A percentile compares a stretch with the other conserved stretches of the same genome.
These are phyloP conservation scores for Orbicella faveolata DNA, from an alignment of 64 coral and sea anemone species.

Conservation along the genomic window DNA sequence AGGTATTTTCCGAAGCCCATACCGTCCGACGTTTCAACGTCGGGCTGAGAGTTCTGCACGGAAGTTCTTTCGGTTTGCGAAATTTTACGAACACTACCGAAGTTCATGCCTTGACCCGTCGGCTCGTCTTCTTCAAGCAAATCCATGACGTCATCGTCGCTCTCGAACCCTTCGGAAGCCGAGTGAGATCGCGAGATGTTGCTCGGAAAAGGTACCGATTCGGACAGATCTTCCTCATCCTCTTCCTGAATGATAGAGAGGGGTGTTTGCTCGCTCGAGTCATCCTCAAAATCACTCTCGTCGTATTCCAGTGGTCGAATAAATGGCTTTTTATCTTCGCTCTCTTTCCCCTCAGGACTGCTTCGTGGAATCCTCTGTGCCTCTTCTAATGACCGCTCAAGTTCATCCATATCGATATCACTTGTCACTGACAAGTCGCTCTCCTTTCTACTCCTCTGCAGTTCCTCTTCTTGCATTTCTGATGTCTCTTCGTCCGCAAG, in stretches of 20 bases:
- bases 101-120: not conserved
- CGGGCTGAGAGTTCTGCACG: not conserved
- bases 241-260: slow-evolving; percentile 63
- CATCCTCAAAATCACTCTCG: slow-evolving; percentile 51
- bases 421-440: slow-evolving; percentile 19
- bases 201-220: slow-evolving; percentile 28
- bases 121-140: slow-evolving; percentile 70
- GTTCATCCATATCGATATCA: slow-evolving; percentile 55
- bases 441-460: not conserved
- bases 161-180: slow-evolving; percentile 73
- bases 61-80: not conserved
- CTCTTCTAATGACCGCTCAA: slow-evolving; percentile 30
- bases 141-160: slow-evolving; percentile 95
- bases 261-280: slow-evolving; percentile 41
- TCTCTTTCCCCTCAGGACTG: not conserved
- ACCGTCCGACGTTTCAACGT: not conserved
- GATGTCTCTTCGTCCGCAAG: not conserved
- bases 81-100: slow-evolving; percentile 13
- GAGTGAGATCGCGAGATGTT: slow-evolving; percentile 51
- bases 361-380: slow-evolving; percentile 31
- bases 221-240: slow-evolving; percentile 45
- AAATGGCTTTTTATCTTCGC: slow-evolving; percentile 21
- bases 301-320: slow-evolving; percentile 43
- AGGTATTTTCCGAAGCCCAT: slow-evolving; percentile 14
- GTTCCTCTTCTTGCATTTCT: not conserved